These are phyloP conservation scores for Ardeotis arabs DNA, from an alignment of 2,113 vertebrate genomes.

Conservation along the genomic window DNA sequence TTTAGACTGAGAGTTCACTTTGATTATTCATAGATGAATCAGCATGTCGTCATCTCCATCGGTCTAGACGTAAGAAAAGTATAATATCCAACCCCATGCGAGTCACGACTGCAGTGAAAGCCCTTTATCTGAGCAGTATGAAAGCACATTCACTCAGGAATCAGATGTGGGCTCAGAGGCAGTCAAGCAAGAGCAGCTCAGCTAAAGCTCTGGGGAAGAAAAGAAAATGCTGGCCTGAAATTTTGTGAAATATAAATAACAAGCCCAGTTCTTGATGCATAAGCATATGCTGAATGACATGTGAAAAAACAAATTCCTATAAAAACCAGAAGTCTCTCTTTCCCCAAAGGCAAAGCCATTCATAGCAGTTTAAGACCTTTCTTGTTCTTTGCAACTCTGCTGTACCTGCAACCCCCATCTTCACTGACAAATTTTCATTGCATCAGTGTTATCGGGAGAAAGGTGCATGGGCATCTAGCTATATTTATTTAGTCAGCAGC, in stretches of 20 bases:
- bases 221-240: conserved; percentile 43
- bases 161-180: conserved; percentile 9
- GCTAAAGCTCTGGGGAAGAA: conserved; percentile 45
- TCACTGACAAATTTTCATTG: neutral
- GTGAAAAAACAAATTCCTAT: neutral
- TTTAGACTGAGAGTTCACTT: neutral
- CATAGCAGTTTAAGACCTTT: neutral
- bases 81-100: neutral
- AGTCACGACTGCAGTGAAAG: conserved; percentile 10
- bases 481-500: conserved; percentile 3
- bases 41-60: conserved; percentile 6
- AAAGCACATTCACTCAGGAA: conserved; percentile 9
- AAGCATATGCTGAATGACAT: neutral
- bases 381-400: neutral
- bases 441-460: neutral
- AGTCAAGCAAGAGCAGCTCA: conserved; percentile 57
- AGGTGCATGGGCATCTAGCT: neutral
- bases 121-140: conserved; percentile 7
- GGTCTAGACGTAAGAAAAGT: conserved; percentile 2
- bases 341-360: neutral
- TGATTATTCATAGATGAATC: conserved; percentile 55
- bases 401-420: neutral
- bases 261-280: neutral
- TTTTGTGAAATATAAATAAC: conserved; percentile 51
- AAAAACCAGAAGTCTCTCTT: neutral